These are phyloP conservation scores for Hydrolagus affinis DNA, from an alignment of 2,113 vertebrate genomes.

Conservation along the genomic window DNA sequence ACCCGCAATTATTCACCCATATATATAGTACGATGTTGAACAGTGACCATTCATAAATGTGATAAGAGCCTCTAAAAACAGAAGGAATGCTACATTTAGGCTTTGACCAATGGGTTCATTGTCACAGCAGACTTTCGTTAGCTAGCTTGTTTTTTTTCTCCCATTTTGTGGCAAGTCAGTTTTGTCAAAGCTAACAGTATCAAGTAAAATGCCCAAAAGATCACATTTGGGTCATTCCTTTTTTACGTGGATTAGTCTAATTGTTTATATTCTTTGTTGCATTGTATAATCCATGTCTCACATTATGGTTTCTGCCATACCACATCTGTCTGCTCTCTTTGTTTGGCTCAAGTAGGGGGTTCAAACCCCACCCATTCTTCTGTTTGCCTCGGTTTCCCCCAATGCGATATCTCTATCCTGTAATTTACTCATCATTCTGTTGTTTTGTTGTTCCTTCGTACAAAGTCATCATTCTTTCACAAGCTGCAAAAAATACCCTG, in stretches of 20 bases:
- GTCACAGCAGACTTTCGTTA: background rate
- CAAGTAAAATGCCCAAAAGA: background rate
- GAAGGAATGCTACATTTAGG: background rate
- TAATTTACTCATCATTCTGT: conserved; percentile 13
- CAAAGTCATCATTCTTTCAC: conserved; percentile 5
- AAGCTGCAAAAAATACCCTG: background rate
- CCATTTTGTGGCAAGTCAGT: conserved; percentile 1
- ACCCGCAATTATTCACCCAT: background rate
- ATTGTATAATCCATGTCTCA: conserved; percentile 9
- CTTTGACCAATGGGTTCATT: too few relatives aligned
- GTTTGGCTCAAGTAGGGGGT: conserved; percentile 4
- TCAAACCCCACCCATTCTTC: background rate
- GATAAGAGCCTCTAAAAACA: background rate
- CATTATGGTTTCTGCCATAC: background rate
- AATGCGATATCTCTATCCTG: background rate
- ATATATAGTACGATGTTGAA: background rate
- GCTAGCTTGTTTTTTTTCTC: background rate
- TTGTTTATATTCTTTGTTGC: background rate
- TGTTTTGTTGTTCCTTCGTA: background rate
- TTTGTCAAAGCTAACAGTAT: background rate
- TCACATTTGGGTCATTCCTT: background rate
- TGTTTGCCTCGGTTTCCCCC: background rate
- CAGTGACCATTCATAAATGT: background rate
- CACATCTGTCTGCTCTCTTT: too few relatives aligned
- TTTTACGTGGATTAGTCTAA: conserved; percentile 1